A percentile compares a stretch with the other conserved stretches of the same genome.
phyloP scores from a whole-genome alignment of 30 jellyfish, hydroid and myxozoan species.

The Aurelia sp. region DNA sequence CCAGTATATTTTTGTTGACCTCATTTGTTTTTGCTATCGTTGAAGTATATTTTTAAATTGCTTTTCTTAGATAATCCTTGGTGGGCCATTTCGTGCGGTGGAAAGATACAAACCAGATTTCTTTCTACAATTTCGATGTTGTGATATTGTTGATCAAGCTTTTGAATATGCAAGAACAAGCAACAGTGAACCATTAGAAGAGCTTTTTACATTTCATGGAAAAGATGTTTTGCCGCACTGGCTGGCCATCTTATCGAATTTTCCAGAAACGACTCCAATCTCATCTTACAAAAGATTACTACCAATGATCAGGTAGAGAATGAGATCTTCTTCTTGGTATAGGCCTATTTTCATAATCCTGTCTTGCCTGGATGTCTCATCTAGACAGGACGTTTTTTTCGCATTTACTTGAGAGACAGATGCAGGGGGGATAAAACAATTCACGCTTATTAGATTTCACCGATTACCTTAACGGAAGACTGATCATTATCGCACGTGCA shows the following conservation, averaged over 20 bases:
- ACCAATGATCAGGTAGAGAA: conserved; percentile 81
- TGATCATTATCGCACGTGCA: no score
- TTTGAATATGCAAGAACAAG: conserved; percentile 82
- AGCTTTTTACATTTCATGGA: conserved; percentile 87
- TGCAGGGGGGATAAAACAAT: no score
- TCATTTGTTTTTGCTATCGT: not conserved
- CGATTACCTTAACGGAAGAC: no score
- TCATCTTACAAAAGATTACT: conserved; percentile 68
- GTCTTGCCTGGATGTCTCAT: not conserved
- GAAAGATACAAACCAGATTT: conserved; percentile 76
- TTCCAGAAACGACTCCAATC: conserved; percentile 91
- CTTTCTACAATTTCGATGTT: conserved; percentile 84
- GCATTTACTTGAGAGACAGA: no score
- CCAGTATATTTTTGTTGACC: no score
- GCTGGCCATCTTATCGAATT: conserved; percentile 86
- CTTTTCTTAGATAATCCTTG: conserved; percentile 75
- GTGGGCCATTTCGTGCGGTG: conserved; percentile 91
- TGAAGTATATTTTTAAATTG: not conserved
- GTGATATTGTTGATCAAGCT: conserved; percentile 86
- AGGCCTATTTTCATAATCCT: not conserved
- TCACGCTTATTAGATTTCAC: no score
- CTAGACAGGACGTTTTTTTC: no score
- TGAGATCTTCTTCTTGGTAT: not conserved
- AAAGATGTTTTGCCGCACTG: conserved; percentile 84
- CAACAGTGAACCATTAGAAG: conserved; percentile 79